Base-by-base conservation (phyloP, 2,113 vertebrate genomes). In the Nettapus auritus region DNA sequence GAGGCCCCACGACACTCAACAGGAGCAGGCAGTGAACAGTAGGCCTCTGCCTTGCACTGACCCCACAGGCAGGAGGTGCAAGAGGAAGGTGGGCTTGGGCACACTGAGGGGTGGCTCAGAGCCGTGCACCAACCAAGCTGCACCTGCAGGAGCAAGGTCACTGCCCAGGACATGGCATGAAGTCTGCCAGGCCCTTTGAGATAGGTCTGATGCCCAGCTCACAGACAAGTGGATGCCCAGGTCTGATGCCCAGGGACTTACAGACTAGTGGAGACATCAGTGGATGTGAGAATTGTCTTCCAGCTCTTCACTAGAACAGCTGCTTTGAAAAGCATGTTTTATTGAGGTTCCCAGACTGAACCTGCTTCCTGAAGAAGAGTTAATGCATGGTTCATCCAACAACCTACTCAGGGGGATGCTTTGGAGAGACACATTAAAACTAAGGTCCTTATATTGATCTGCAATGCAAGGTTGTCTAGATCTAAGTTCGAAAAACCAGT, bases 351-450 rank as follows among this genome's bases (percentile, higher is more conserved):
- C 14, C 52, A 94, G 8, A 5, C 14, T 66, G 59, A 86, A 63
- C 34, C 20, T 57, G 3, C n/a, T 36, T 23, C 1, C 2, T 33
- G 44, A 81, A 48, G 42, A 42, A 0, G 0, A 68, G 56, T 33
- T 48, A 20, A 63, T 34, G 33, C 29, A 34, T 50, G 52, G 33
- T 63, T 86, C 23, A 64, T 52, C 29, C 44, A 84, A 75, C 22
- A 48, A 64, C 63, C 44, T 13, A 28, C 33, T 12, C 14, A 19
- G 13, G 4, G 10, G 59, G 20, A 59, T 22, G 22, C 20, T 31
- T 4, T 48, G 42, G 20, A 91, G 14, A 79, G 22, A 56, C 29
- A 68, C 0, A 0, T 62, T 70, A 64, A 91, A 94, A 75, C 26
- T 50, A 42, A 88, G 84, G 80, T 66, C n/a, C 33, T 48, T 50